Evolutionary conservation across 1,140 invertebrate genomes (phyloP).

Genomic region (Musca vetustissima): DNA sequence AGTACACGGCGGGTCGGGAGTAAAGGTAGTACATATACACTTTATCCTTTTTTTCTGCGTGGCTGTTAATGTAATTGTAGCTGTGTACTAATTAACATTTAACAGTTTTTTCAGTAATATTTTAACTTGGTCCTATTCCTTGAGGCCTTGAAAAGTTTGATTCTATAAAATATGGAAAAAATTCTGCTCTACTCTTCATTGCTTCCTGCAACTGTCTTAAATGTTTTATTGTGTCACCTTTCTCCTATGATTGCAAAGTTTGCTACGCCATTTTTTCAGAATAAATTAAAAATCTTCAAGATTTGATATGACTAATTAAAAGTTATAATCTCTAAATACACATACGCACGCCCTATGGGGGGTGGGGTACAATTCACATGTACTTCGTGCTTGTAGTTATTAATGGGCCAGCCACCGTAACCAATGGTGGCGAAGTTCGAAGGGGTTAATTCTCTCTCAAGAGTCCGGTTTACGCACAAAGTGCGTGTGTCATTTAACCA

Average conservation of each 20-base stretch:
- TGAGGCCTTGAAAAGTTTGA: conserved; percentile 19
- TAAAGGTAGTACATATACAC: not conserved
- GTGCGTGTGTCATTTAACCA: too few relatives aligned
- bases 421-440: conserved; percentile 6
- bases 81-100: conserved; percentile 32
- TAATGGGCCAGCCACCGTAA: too few relatives aligned
- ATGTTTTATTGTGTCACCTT: too few relatives aligned
- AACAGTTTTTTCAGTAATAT: conserved; percentile 22
- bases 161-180: not conserved
- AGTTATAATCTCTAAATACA: conserved; percentile 10
- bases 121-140: conserved; percentile 21
- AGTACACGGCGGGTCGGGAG: not conserved
- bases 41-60: not conserved
- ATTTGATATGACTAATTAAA: conserved; percentile 22
- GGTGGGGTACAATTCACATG: conserved; percentile 12
- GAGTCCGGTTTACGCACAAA: conserved; percentile 4
- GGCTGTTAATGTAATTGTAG: conserved; percentile 29
- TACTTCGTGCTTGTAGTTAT: not conserved
- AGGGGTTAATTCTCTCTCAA: conserved; percentile 9
- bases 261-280: conserved; percentile 12
- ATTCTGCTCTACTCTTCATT: too few relatives aligned
- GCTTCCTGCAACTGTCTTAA: too few relatives aligned
- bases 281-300: conserved; percentile 21
- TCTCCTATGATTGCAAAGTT: not conserved
- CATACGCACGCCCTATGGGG: not conserved